Evolutionary conservation across 2,113 vertebrate species (phyloP), one percentile per base, ranked within the genome.

Genomic region (Rhea americana): DNA sequence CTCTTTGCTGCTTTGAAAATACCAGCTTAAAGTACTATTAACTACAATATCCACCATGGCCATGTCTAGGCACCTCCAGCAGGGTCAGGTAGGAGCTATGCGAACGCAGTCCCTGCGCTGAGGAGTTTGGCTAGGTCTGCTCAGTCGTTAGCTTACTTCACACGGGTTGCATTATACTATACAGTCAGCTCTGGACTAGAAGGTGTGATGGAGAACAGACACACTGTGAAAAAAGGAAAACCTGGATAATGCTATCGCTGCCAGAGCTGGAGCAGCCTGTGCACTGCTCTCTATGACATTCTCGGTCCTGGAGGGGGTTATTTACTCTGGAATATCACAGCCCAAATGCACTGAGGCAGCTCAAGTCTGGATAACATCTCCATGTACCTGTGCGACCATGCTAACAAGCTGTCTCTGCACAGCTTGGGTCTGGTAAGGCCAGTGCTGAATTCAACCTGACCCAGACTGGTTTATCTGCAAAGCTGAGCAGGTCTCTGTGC

Each of bases 161-260:
- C 2, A 1, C 20, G 72, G 25, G 55, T 13, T 14, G 4, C 10
- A 9, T 5, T 43, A 7, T 22, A 48, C 11, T 28, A 28, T 2
- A 24, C 5, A 3, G 21, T 24, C 51, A 77, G 51, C 30, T 73
- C 72, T 51, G 66, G 56, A 16, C 25, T 45, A 18, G 35, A 3
- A 47, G 66, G 47, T 51, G 66, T 18, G 65, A 47, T 47, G 45
- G 45, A 47, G 45, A 47, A 47, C 45, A 47, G 45, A 17, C 17
- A 17, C 45, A 47, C 45, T 47, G 45, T 47, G 45, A 47, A 47
- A 18, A 47, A 47, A 18, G 45, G 45, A 47, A 47, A 47, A 47
- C 45, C 45, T 47, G 45, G 45, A 18, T 47, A 47, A 18, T 47
- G 45, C 45, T 55, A 15, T 15, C 30, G 53, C 26, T 55, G 53